Conservation (phyloP, 2,888 invertebrate genomes). For the Cancer borealis region DNA sequence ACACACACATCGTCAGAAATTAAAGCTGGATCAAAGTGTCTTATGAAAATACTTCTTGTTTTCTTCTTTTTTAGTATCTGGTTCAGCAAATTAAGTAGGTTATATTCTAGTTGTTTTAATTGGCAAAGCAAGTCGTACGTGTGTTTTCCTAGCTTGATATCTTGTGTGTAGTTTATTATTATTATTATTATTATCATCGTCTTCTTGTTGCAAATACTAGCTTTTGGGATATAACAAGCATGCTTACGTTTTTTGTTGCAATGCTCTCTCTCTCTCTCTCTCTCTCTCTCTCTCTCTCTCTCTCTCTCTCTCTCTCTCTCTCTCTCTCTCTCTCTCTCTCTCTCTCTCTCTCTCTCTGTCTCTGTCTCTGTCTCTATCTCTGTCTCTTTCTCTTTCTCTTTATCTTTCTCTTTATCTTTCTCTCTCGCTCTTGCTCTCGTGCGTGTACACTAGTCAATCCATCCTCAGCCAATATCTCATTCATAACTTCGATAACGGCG, state of each 20-base stretch:
- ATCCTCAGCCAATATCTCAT: neutral
- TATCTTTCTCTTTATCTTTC: neutral
- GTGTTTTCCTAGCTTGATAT: neutral
- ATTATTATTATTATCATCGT: neutral
- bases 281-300: constrained; percentile 17
- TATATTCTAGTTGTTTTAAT: neutral
- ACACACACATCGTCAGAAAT: neutral
- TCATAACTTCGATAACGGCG: neutral
- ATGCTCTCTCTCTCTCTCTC: neutral
- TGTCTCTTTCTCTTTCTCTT: neutral
- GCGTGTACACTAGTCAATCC: neutral
- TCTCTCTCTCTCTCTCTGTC: constrained; percentile 14
- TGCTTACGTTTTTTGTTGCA: neutral
- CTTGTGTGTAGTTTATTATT: neutral
- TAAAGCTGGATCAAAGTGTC: neutral
- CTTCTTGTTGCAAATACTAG: neutral
- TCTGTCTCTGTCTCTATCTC: neutral
- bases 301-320: constrained; percentile 20
- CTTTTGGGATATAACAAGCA: neutral
- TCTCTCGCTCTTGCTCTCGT: neutral
- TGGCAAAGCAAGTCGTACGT: neutral
- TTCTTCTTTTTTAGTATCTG: neutral
- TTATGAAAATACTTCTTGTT: neutral
- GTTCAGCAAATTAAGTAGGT: neutral
- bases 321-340: constrained; percentile 20